phyloP scores from a whole-genome alignment of 1,140 invertebrate species.

The Saxidomus purpurata region DNA sequence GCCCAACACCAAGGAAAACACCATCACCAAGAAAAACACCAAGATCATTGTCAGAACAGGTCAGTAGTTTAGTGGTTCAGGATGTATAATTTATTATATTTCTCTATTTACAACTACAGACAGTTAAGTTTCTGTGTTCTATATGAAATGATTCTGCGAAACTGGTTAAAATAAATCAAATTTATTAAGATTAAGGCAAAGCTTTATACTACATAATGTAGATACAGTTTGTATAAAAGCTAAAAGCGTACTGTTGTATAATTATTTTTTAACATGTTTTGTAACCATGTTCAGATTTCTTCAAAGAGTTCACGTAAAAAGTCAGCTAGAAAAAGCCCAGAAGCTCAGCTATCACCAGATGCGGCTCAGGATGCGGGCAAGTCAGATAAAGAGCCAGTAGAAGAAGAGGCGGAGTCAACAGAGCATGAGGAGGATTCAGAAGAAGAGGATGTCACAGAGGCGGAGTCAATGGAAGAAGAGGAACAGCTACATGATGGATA shows the following conservation, averaged over 20 bases:
- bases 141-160: too few species aligned
- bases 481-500: slow-evolving; percentile 81
- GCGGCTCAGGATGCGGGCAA: not conserved
- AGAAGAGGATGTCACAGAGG: slow-evolving; percentile 46
- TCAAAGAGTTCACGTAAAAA: slow-evolving; percentile 23
- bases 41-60: slow-evolving; percentile 43
- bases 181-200: too few species aligned
- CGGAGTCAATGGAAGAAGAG: slow-evolving; percentile 62
- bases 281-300: not conserved
- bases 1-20: slow-evolving; percentile 27
- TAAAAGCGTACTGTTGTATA: too few species aligned
- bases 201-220: too few species aligned
- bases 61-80: slow-evolving; percentile 8
- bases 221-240: too few species aligned
- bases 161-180: too few species aligned
- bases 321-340: not conserved
- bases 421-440: slow-evolving; percentile 59
- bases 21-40: slow-evolving; percentile 58
- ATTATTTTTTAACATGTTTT: too few species aligned
- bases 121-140: too few species aligned
- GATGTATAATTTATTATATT: too few species aligned
- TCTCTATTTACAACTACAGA: too few species aligned
- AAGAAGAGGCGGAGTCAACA: slow-evolving; percentile 47
- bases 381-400: slow-evolving; percentile 44
- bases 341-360: not conserved